Evolutionary conservation across 1,140 invertebrate genomes (phyloP).

Genomic region (Cephus cinctus): DNA sequence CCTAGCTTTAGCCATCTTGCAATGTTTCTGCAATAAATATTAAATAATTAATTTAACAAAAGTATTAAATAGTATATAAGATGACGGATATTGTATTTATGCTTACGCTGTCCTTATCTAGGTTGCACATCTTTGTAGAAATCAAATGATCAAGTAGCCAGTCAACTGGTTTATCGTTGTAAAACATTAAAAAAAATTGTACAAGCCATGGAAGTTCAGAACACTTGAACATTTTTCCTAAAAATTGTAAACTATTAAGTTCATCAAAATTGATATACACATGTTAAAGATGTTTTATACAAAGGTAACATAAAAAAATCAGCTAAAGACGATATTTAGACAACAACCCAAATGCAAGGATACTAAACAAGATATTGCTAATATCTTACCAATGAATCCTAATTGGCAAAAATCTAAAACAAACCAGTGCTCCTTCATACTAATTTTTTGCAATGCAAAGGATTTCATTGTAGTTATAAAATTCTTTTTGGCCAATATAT

Average conservation of each 20-base stretch:
- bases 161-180: conserved; percentile 95
- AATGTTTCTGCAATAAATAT: conserved; percentile 75
- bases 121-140: conserved; percentile 86
- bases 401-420: conserved; percentile 93
- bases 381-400: conserved; percentile 84
- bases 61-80: background rate
- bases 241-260: conserved; percentile 13
- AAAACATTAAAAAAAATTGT: conserved; percentile 93
- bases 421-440: conserved; percentile 81
- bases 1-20: conserved; percentile 75
- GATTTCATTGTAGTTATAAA: conserved; percentile 87
- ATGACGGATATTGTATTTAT: conserved; percentile 12
- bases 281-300: too few relatives aligned
- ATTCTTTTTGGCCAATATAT: conserved; percentile 85
- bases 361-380: too few relatives aligned
- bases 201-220: conserved; percentile 85
- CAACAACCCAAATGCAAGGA: too few relatives aligned
- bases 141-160: conserved; percentile 93
- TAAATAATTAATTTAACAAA: conserved; percentile 16
- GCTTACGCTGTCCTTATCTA: conserved; percentile 79
- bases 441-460: conserved; percentile 79
- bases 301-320: too few relatives aligned
- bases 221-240: conserved; percentile 91
- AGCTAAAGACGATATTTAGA: too few relatives aligned
- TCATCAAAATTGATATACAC: too few relatives aligned